phyloP scores from a whole-genome alignment of 1,140 invertebrate species.

The Cataglyphis hispanica region DNA sequence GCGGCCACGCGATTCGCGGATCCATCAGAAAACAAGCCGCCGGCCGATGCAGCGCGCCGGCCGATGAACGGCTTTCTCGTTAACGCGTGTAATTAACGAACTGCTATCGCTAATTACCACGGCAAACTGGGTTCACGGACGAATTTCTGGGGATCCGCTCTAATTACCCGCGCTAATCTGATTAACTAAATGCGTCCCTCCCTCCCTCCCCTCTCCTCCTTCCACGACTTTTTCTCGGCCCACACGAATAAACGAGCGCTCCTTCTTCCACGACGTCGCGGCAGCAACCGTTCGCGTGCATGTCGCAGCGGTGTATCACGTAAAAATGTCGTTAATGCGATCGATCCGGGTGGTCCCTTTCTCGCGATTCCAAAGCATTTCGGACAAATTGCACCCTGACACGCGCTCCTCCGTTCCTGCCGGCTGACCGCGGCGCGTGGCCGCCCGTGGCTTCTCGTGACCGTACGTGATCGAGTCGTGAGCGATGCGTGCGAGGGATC shows the following conservation, averaged over 20 bases:
- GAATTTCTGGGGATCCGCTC: slow-evolving; percentile 57
- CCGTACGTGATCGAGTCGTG: slow-evolving; percentile 50
- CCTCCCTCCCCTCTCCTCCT: background rate
- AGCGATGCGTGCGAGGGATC: slow-evolving; percentile 49
- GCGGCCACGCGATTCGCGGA: slow-evolving; percentile 69
- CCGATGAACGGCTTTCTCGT: slow-evolving; percentile 42
- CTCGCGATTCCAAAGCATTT: slow-evolving; percentile 68
- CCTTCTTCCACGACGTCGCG: background rate
- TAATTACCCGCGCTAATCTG: slow-evolving; percentile 72
- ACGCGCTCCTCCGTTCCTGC: slow-evolving; percentile 56
- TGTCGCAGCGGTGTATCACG: slow-evolving; percentile 64
- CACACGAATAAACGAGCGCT: slow-evolving; percentile 4
- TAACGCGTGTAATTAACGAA: slow-evolving; percentile 73
- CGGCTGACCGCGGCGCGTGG: slow-evolving; percentile 46
- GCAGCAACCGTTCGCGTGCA: slow-evolving; percentile 39
- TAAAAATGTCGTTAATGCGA: slow-evolving; percentile 78
- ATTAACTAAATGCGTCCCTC: slow-evolving; percentile 63
- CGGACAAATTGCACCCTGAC: slow-evolving; percentile 71
- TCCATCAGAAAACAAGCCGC: slow-evolving; percentile 62
- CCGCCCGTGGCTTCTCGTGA: slow-evolving; percentile 58
- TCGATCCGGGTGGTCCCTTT: slow-evolving; percentile 63
- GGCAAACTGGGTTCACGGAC: background rate
- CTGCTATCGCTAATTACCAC: slow-evolving; percentile 62
- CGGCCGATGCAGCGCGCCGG: slow-evolving; percentile 5
- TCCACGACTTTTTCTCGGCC: background rate